Evolutionary conservation across 2,888 invertebrate species (phyloP).

Genomic region (Salticus scenicus): DNA sequence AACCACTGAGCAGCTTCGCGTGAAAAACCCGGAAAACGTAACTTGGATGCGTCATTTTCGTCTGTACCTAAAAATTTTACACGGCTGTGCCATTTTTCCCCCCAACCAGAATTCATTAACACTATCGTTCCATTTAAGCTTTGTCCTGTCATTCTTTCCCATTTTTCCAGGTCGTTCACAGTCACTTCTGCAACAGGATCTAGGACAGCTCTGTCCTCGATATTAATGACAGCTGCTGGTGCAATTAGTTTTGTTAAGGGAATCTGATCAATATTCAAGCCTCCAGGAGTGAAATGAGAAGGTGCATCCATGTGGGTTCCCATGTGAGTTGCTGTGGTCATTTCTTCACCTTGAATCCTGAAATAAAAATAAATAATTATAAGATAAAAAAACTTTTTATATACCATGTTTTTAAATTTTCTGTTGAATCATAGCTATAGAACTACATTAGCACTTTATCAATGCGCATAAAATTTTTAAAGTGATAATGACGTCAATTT

Average conservation of each 20-base stretch:
- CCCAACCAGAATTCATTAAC: slow-evolving; percentile 77
- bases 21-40: slow-evolving; percentile 78
- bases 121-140: slow-evolving; percentile 77
- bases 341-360: slow-evolving; percentile 46
- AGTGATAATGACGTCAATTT: too few relatives aligned
- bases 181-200: slow-evolving; percentile 49
- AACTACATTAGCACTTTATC: too few relatives aligned
- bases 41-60: slow-evolving; percentile 41
- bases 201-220: slow-evolving; percentile 29
- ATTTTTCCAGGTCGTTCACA: slow-evolving; percentile 72
- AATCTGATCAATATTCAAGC: slow-evolving; percentile 33
- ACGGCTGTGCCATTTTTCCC: slow-evolving; percentile 72
- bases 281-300: background rate
- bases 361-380: too few relatives aligned
- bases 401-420: too few relatives aligned
- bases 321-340: slow-evolving; percentile 1
- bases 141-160: slow-evolving; percentile 76
- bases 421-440: too few relatives aligned
- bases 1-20: slow-evolving; percentile 81
- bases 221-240: slow-evolving; percentile 53
- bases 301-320: slow-evolving; percentile 65
- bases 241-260: slow-evolving; percentile 20
- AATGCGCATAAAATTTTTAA: too few relatives aligned
- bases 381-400: too few relatives aligned
- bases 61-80: slow-evolving; percentile 69